Conservation (phyloP, 2,888 invertebrate genomes). For the Halictus ligatus region DNA sequence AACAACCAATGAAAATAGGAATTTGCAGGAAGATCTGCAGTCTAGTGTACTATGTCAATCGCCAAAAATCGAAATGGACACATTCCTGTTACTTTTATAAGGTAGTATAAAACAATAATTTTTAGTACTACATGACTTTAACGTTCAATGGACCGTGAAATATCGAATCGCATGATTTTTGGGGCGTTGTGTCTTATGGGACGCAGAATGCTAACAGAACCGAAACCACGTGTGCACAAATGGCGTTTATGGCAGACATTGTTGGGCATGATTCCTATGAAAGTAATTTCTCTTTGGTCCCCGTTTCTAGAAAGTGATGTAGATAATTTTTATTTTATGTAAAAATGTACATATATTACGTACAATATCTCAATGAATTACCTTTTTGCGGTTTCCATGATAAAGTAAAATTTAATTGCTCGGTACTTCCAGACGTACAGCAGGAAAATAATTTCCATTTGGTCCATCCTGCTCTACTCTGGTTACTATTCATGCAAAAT, state of each 20-base stretch:
- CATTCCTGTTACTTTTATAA: background rate
- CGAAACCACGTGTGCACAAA: background rate
- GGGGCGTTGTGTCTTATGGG: background rate
- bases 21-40: too few relatives aligned
- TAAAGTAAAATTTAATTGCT: too few relatives aligned
- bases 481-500: background rate
- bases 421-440: background rate
- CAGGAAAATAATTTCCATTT: background rate
- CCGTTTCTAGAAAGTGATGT: too few relatives aligned
- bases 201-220: background rate
- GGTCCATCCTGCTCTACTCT: background rate
- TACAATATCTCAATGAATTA: too few relatives aligned
- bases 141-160: background rate
- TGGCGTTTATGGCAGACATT: background rate
- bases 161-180: conserved; percentile 19
- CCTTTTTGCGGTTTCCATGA: too few relatives aligned
- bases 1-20: too few relatives aligned
- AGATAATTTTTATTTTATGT: too few relatives aligned
- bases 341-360: too few relatives aligned
- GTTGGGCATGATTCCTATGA: background rate
- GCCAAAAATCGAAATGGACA: too few relatives aligned
- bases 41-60: too few relatives aligned
- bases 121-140: background rate
- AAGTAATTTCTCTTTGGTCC: background rate
- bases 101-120: background rate